Evolutionary conservation across 2,888 invertebrate species (phyloP).

Genomic region (Scelioninae gen. 1): DNA sequence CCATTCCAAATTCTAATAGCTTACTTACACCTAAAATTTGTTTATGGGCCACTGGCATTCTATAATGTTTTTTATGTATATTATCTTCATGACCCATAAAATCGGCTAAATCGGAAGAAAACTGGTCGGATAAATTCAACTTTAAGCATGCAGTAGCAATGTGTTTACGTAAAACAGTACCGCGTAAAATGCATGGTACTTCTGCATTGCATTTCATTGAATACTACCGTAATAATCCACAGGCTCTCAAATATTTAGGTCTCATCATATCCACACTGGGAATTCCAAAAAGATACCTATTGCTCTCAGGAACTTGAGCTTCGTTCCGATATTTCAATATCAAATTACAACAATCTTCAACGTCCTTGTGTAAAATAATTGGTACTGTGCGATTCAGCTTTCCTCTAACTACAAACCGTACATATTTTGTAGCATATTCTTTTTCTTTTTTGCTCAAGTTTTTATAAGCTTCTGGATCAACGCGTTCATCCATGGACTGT

Average conservation of each 20-base stretch:
- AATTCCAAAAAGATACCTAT: slow-evolving; percentile 41
- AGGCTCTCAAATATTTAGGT: slow-evolving; percentile 21
- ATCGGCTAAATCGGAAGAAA: slow-evolving; percentile 4
- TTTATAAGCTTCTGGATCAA: slow-evolving; percentile 62
- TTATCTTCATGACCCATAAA: slow-evolving; percentile 23
- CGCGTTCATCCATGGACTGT: slow-evolving; percentile 65
- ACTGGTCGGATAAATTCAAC: slow-evolving; percentile 4
- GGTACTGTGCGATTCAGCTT: slow-evolving; percentile 68
- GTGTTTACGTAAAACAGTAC: slow-evolving; percentile 20
- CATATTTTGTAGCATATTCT: slow-evolving; percentile 66
- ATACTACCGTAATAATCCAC: slow-evolving; percentile 14
- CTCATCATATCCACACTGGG: slow-evolving; percentile 11
- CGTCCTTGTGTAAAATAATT: slow-evolving; percentile 24
- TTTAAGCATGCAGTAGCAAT: slow-evolving; percentile 28
- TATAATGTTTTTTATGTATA: slow-evolving; percentile 16
- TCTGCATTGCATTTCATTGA: slow-evolving; percentile 8
- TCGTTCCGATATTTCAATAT: slow-evolving; percentile 40
- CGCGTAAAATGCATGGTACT: slow-evolving; percentile 3
- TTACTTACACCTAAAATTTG: slow-evolving; percentile 3
- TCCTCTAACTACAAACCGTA: slow-evolving; percentile 71
- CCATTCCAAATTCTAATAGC: slow-evolving; percentile 9
- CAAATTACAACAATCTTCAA: slow-evolving; percentile 20
- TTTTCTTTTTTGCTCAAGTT: slow-evolving; percentile 53
- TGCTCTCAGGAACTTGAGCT: slow-evolving; percentile 14
- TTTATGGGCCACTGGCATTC: slow-evolving; percentile 16